A percentile compares a stretch with the other conserved stretches of the same genome.
phyloP scores from a whole-genome alignment of 1,140 invertebrate species.

The Musca domestica region DNA sequence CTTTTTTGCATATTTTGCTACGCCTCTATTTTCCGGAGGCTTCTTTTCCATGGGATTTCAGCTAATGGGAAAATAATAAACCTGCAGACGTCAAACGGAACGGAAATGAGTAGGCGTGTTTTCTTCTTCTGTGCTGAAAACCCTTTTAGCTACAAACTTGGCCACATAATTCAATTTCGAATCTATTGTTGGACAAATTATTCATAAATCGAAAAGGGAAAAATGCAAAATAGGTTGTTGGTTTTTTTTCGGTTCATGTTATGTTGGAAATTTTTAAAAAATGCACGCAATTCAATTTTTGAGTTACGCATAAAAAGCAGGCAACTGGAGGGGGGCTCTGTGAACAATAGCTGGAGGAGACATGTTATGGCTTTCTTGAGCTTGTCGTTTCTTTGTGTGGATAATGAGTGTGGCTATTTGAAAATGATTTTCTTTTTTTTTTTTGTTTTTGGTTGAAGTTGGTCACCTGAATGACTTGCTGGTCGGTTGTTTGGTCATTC shows the following conservation, averaged over 20 bases:
- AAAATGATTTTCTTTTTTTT: neutral
- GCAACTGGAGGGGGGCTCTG: too few species aligned
- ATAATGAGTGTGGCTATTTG: neutral
- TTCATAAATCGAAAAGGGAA: conserved; percentile 7
- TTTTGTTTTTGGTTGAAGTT: neutral
- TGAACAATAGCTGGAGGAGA: too few species aligned
- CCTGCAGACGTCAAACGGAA: conserved; percentile 2
- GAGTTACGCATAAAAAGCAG: conserved; percentile 10
- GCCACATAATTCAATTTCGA: conserved; percentile 10
- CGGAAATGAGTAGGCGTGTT: conserved; percentile 18
- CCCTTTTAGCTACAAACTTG: conserved; percentile 3
- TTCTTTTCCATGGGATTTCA: neutral
- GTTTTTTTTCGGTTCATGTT: neutral
- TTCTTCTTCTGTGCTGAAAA: neutral
- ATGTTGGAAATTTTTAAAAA: neutral
- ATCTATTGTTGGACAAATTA: neutral
- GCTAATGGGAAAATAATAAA: conserved; percentile 20
- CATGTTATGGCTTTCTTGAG: too few species aligned
- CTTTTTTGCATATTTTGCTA: conserved; percentile 21
- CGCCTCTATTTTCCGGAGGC: conserved; percentile 6
- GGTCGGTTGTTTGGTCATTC: too few species aligned
- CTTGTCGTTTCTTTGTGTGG: neutral
- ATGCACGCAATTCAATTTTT: conserved; percentile 12
- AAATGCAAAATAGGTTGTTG: conserved; percentile 8
- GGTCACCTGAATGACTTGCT: too few species aligned